Percentiles rank a stretch among this genome's conserved stretches.
Evolutionary conservation across 2,113 vertebrate genomes (phyloP).

Genomic region (Etheostoma cragini): DNA sequence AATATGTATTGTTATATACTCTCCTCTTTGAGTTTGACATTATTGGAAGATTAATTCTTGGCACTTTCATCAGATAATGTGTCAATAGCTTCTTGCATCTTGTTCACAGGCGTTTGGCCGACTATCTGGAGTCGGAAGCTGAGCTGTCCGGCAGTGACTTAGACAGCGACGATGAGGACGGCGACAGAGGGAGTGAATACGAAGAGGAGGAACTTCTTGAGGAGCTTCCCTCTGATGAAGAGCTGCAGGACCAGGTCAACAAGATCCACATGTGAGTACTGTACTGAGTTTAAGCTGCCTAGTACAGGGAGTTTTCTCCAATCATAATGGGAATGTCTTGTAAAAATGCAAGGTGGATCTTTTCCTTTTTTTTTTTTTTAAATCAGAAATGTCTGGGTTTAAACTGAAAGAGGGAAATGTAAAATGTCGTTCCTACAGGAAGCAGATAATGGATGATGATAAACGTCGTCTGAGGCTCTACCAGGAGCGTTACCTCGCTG

Average conservation of each 20-base stretch:
- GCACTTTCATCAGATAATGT: neutral
- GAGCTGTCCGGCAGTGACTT: slow-evolving; percentile 95
- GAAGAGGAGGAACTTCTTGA: slow-evolving; percentile 94
- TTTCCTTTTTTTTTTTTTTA: too few species aligned
- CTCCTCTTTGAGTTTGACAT: neutral
- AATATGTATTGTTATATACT: neutral
- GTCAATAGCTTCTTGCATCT: neutral
- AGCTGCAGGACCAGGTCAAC: slow-evolving; percentile 93
- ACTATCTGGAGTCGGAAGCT: slow-evolving; percentile 95
- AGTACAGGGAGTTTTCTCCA: neutral
- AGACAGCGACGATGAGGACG: slow-evolving; percentile 93
- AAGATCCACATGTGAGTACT: slow-evolving; percentile 95
- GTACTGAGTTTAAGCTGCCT: too few species aligned
- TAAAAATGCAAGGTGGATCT: neutral
- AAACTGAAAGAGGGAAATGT: neutral
- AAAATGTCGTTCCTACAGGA: slow-evolving; percentile 83
- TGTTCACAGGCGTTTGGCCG: slow-evolving; percentile 84
- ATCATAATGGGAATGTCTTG: neutral
- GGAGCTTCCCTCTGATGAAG: slow-evolving; percentile 91
- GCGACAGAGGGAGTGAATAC: slow-evolving; percentile 88
- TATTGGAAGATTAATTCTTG: neutral
- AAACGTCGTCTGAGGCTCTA: slow-evolving; percentile 92
- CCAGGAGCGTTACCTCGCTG: slow-evolving; percentile 93
- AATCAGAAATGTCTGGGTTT: neutral
- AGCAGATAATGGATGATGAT: slow-evolving; percentile 94